phyloP scores from a whole-genome alignment of 64 coral and sea anemone species.

The Dendronephthya gigantea region DNA sequence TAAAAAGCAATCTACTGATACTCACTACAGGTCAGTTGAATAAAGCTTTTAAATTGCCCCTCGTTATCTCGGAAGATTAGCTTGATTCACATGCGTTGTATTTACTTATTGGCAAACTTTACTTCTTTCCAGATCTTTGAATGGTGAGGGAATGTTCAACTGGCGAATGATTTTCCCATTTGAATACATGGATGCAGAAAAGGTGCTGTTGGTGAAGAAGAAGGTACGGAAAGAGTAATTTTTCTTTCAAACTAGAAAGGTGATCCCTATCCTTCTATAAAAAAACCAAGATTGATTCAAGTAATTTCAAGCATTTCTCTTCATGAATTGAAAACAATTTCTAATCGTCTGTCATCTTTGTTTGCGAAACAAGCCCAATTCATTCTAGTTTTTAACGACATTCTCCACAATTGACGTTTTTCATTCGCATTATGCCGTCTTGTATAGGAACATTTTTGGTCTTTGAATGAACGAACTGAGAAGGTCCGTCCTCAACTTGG shows the following conservation, averaged over 20 bases:
- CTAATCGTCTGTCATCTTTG: no score
- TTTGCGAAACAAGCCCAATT: no score
- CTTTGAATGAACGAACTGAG: slow-evolving; percentile 53
- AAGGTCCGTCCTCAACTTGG: slow-evolving; percentile 52
- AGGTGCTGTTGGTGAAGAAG: slow-evolving; percentile 72
- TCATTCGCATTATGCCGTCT: neutral
- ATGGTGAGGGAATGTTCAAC: slow-evolving; percentile 97
- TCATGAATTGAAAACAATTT: neutral
- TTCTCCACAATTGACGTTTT: no score
- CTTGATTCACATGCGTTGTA: no score
- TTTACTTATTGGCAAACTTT: no score
- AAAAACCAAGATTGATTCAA: no score
- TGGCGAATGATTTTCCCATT: slow-evolving; percentile 88
- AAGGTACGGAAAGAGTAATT: slow-evolving; percentile 65
- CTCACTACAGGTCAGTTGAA: neutral
- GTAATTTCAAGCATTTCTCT: neutral
- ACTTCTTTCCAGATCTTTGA: slow-evolving; percentile 51
- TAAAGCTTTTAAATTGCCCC: no score
- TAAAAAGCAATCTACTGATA: neutral
- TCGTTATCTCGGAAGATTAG: no score
- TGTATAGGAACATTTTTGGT: slow-evolving; percentile 66
- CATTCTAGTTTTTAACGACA: no score
- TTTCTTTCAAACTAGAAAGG: no score
- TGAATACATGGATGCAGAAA: slow-evolving; percentile 72
- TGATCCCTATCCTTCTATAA: no score